Percentiles rank a stretch among this genome's conserved stretches.
These are phyloP conservation scores for Cheracebus regulus DNA, from an alignment of 2,797 vertebrate genomes.

Conservation along the genomic window DNA sequence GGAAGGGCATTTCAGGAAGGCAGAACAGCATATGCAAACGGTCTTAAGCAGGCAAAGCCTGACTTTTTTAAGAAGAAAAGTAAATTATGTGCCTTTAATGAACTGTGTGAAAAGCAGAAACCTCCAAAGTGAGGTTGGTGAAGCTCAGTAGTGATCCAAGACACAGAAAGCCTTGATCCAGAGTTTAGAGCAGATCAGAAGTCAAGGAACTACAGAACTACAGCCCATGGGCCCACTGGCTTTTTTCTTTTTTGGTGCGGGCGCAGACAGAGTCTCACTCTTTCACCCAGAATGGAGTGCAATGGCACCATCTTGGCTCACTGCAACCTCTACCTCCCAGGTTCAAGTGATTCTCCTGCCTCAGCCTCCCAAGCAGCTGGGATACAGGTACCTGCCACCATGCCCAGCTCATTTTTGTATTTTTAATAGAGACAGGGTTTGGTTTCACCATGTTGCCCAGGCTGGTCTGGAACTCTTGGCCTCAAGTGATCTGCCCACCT, in stretches of 20 bases:
- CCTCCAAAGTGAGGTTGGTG: background rate
- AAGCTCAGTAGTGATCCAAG: background rate
- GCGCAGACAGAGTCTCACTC: background rate
- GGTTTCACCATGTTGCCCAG: background rate
- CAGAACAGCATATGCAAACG: background rate
- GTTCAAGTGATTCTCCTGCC: background rate
- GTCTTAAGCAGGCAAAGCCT: background rate
- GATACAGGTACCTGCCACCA: background rate
- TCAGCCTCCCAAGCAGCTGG: background rate
- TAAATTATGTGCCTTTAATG: background rate
- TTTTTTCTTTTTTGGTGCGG: too few relatives aligned
- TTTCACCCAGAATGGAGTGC: background rate
- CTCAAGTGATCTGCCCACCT: background rate
- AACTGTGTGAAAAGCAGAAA: background rate
- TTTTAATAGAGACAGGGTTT: background rate
- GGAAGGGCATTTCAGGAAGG: background rate
- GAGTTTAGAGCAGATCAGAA: constrained; percentile 49
- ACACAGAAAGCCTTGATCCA: background rate
- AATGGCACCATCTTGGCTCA: fast-evolving
- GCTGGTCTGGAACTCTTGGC: background rate
- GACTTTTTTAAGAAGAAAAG: background rate
- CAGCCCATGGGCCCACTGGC: background rate
- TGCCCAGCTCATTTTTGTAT: background rate
- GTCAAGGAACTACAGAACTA: background rate
- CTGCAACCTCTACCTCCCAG: background rate